Conservation (phyloP, 2,888 invertebrate genomes). For the Carterocephalus palaemon region DNA sequence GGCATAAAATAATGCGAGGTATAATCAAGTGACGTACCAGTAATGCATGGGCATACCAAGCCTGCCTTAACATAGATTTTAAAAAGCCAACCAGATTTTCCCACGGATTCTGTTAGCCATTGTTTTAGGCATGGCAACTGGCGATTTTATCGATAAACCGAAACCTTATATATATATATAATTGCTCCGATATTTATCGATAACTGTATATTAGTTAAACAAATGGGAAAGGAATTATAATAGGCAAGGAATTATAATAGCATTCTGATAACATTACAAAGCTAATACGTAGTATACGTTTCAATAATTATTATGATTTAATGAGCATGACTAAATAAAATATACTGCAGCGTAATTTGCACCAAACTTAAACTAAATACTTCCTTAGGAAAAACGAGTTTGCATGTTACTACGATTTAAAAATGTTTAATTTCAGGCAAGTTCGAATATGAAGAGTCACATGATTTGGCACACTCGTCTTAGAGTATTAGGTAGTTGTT, state of each 20-base stretch:
- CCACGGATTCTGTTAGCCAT: slow-evolving; percentile 58
- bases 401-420: no score
- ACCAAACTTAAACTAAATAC: no score
- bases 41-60: slow-evolving; percentile 51
- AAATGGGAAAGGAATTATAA: slow-evolving; percentile 9
- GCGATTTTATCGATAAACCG: slow-evolving; percentile 48
- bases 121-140: slow-evolving; percentile 48
- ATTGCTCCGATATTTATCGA: slow-evolving; percentile 19
- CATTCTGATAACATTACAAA: slow-evolving; percentile 6
- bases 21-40: slow-evolving; percentile 52
- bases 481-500: no score
- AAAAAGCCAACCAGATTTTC: slow-evolving; percentile 65
- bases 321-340: no score
- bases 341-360: no score
- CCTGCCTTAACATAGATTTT: slow-evolving; percentile 53
- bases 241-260: slow-evolving; percentile 12
- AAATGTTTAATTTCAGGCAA: no score
- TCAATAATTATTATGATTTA: no score
- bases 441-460: no score
- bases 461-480: no score
- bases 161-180: slow-evolving; percentile 25
- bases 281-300: no score
- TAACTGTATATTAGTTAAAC: slow-evolving; percentile 13
- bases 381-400: no score
- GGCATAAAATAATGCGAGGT: slow-evolving; percentile 41